phyloP scores from a whole-genome alignment of 2,113 vertebrate genomes.

The Cebus imitator region DNA sequence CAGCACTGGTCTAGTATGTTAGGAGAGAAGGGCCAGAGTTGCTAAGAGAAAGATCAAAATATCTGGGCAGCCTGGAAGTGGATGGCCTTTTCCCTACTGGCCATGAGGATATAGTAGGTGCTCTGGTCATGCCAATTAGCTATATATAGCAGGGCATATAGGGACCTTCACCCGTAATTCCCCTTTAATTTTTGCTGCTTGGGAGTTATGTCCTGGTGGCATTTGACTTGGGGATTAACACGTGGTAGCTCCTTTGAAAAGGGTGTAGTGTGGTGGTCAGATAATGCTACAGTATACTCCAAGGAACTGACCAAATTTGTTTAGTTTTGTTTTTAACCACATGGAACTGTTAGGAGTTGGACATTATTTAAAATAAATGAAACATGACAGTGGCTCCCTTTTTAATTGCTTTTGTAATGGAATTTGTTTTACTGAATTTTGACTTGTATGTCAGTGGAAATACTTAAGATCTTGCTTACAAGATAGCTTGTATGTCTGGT shows the following conservation, averaged over 20 bases:
- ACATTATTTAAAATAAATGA: constrained; percentile 33
- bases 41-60: not conserved
- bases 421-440: not conserved
- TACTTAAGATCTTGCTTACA: not conserved
- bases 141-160: not conserved
- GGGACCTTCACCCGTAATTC: not conserved
- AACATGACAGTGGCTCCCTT: not conserved
- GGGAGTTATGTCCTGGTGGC: not conserved
- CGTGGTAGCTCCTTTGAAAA: not conserved
- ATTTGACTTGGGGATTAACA: not conserved
- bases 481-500: not conserved
- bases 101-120: not conserved
- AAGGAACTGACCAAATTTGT: not conserved
- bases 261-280: not conserved
- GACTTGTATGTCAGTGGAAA: not conserved
- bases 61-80: not conserved
- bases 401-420: not conserved
- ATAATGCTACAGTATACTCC: not conserved
- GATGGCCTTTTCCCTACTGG: not conserved
- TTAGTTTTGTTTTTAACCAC: not conserved
- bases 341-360: not conserved
- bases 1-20: not conserved
- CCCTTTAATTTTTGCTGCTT: not conserved
- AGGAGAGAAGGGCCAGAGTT: not conserved
- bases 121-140: not conserved